These are phyloP conservation scores for Thereva unica DNA, from an alignment of 2,888 invertebrate species.

Conservation along the genomic window DNA sequence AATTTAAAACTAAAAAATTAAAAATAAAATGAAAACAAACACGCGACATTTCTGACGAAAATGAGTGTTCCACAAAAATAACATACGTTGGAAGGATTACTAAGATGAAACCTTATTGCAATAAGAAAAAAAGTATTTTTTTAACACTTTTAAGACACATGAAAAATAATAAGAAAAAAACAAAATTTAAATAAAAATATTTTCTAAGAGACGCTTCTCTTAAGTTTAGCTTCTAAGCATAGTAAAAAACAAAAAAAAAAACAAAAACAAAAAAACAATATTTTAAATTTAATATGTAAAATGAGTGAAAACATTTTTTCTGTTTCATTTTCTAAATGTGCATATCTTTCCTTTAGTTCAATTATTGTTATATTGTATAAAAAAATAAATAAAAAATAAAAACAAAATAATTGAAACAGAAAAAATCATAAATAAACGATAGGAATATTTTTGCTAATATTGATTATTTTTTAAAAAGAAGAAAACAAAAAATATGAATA, in stretches of 20 bases:
- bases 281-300: constrained; percentile 11
- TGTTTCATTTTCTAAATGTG: constrained; percentile 8
- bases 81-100: too few species aligned
- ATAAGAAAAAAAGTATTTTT: constrained; percentile 37
- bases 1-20: too few species aligned
- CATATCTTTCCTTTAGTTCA: constrained; percentile 28
- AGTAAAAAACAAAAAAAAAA: not conserved
- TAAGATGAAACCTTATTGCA: constrained; percentile 21
- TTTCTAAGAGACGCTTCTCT: constrained; percentile 18
- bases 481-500: not conserved
- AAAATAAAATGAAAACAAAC: too few species aligned
- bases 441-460: too few species aligned
- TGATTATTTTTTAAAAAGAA: too few species aligned
- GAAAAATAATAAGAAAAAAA: constrained; percentile 19
- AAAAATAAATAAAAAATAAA: not conserved
- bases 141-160: constrained; percentile 31
- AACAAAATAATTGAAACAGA: too few species aligned
- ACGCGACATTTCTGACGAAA: too few species aligned
- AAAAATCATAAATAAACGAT: too few species aligned
- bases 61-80: too few species aligned
- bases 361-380: constrained; percentile 11
- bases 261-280: not conserved
- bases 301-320: constrained; percentile 19
- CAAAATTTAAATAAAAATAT: constrained; percentile 17
- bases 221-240: constrained; percentile 21